These are phyloP conservation scores for Scaptomyza hsui DNA, from an alignment of 1,140 invertebrate genomes.

Conservation along the genomic window DNA sequence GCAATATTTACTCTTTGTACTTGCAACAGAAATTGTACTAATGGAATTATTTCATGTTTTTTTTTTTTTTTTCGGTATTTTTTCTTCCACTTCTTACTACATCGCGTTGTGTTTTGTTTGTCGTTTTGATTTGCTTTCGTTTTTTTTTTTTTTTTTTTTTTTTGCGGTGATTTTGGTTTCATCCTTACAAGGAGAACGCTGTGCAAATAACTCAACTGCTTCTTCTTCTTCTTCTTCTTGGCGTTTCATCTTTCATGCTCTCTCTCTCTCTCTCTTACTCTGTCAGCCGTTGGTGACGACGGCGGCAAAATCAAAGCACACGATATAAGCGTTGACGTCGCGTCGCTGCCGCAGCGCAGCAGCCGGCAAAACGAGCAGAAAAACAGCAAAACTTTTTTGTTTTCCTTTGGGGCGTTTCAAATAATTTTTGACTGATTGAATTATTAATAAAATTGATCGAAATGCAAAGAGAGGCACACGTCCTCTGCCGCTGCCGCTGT, in stretches of 20 bases:
- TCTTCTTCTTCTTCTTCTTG: constrained; percentile 6
- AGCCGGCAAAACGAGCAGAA: constrained; percentile 19
- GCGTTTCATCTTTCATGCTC: constrained; percentile 34
- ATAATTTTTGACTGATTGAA: constrained; percentile 83
- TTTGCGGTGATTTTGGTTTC: constrained; percentile 17
- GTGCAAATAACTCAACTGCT: constrained; percentile 66
- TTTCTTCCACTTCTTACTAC: constrained; percentile 27
- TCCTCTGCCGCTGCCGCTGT: not conserved
- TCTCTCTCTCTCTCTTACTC: not conserved
- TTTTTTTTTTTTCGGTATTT: constrained; percentile 54
- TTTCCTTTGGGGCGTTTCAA: constrained; percentile 82
- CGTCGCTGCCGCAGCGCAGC: constrained; percentile 23
- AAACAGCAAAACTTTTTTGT: constrained; percentile 65
- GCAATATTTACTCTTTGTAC: constrained; percentile 83
- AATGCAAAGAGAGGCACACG: constrained; percentile 69
- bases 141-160: constrained; percentile 40
- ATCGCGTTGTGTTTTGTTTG: constrained; percentile 75
- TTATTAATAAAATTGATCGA: constrained; percentile 84
- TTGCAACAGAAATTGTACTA: constrained; percentile 84
- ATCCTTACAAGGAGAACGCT: constrained; percentile 12
- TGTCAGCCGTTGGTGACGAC: not conserved
- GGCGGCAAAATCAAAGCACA: constrained; percentile 40
- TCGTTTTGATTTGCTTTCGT: constrained; percentile 75
- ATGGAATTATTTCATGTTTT: constrained; percentile 83
- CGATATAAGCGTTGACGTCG: constrained; percentile 25